Base-by-base conservation (phyloP, 2,797 vertebrate genomes). In the Champsocephalus gunnari region DNA sequence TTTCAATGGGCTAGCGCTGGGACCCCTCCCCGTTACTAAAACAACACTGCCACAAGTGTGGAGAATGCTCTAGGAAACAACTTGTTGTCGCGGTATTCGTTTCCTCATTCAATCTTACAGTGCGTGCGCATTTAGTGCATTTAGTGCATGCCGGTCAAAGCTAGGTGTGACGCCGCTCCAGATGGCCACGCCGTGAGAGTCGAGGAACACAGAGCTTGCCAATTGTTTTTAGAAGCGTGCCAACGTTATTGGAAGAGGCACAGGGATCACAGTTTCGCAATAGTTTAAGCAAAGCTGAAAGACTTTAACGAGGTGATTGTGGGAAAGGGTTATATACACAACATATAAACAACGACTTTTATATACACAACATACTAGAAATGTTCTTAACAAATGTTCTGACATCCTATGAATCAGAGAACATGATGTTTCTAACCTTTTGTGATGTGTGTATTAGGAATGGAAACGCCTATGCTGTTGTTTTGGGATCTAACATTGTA, bases 111-210 rank as follows among this genome's bases (percentile, higher is more conserved):
- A 13, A 12, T 65, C 44, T 34, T 11, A 6, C 1, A 61, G 16
- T 11, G 21, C 21, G 48, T 24, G 56, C 48, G 51, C 12, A 9
- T 55, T 65, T 58, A 61, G 61, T 59, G 21, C 17, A 34, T 63
- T n/a, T n/a, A 19, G 45, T 75, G 73, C 81, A 51, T 68, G 21
- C 66, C 24, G 66, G 47, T 75, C 60, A 68, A 43, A 61, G 75
- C 80, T 60, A 51, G 62, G 64, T 77, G 58, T 60, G 11, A 73
- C 62, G 14, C 56, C 16, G 49, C 45, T 68, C 17, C 86, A 89
- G 79, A 90, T 89, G 87, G 81, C 56, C 63, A 57, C 77, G 73
- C 80, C 75, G 53, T 61, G 56, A 64, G 61, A 81, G 56, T 63
- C 10, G 7, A 75, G 69, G 61, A 64, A 55, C 28, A 57, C 34